Conservation (phyloP, 2,888 invertebrate species). For the Caenorhabditis wallacei region DNA sequence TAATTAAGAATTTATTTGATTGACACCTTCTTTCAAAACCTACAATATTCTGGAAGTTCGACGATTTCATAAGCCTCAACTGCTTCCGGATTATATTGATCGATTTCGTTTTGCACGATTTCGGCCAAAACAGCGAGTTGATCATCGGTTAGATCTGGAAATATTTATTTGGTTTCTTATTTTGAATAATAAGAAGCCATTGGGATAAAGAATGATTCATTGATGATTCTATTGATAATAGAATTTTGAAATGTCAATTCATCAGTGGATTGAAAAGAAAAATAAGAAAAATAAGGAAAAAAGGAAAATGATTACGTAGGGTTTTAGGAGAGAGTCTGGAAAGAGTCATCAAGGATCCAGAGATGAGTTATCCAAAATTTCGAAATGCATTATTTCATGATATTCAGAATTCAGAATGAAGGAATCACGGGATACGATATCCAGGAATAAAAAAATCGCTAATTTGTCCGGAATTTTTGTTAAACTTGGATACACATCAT, state of each 20-base stretch:
- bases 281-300: background rate
- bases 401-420: too few species aligned
- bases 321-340: too few species aligned
- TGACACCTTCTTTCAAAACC: background rate
- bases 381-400: too few species aligned
- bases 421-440: too few species aligned
- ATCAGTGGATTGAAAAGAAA: background rate
- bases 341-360: too few species aligned
- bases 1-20: conserved; percentile 1
- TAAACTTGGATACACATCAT: too few species aligned
- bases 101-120: conserved; percentile 70
- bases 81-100: conserved; percentile 61
- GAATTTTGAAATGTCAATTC: background rate
- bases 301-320: background rate
- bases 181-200: background rate
- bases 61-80: conserved; percentile 69
- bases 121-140: conserved; percentile 69
- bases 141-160: conserved; percentile 67
- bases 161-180: background rate
- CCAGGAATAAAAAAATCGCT: too few species aligned
- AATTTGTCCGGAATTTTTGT: too few species aligned
- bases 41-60: conserved; percentile 68
- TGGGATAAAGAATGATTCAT: background rate
- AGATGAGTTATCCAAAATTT: too few species aligned
- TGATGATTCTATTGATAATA: background rate